A percentile compares a stretch with the other conserved stretches of the same genome.
phyloP scores from a whole-genome alignment of 2,888 invertebrate species.

The Orchesellides sinensis region DNA sequence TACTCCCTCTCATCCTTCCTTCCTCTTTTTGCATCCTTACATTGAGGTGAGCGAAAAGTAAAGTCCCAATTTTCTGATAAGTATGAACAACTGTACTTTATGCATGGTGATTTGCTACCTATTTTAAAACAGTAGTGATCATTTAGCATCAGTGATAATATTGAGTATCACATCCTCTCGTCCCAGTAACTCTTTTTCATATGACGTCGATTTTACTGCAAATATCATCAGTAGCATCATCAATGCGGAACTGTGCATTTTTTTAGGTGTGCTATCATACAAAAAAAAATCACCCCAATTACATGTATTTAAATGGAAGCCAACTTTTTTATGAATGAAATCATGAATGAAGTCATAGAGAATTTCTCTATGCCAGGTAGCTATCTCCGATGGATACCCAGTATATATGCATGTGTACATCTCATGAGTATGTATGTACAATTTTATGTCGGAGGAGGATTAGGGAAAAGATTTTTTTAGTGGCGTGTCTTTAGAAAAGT shows the following conservation, averaged over 20 bases:
- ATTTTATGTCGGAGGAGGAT: constrained; percentile 39
- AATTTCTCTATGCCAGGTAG: no score
- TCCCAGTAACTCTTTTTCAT: constrained; percentile 24
- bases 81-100: no score
- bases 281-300: background rate
- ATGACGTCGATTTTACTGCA: constrained; percentile 41
- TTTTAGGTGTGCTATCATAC: constrained; percentile 38
- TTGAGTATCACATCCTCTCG: background rate
- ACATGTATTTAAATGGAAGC: constrained; percentile 1
- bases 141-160: no score
- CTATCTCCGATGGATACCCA: no score
- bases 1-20: constrained; percentile 29
- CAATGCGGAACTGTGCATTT: constrained; percentile 58
- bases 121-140: no score
- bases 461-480: constrained; percentile 13
- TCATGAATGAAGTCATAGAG: no score
- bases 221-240: constrained; percentile 49
- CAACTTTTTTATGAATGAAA: background rate
- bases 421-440: background rate
- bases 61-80: no score
- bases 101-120: no score
- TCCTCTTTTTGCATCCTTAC: no score
- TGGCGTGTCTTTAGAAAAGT: constrained; percentile 10
- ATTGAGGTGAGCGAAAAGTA: no score
- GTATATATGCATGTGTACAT: no score